Conservation (phyloP, 2,888 invertebrate species). For the Tetragonula carbonaria region DNA sequence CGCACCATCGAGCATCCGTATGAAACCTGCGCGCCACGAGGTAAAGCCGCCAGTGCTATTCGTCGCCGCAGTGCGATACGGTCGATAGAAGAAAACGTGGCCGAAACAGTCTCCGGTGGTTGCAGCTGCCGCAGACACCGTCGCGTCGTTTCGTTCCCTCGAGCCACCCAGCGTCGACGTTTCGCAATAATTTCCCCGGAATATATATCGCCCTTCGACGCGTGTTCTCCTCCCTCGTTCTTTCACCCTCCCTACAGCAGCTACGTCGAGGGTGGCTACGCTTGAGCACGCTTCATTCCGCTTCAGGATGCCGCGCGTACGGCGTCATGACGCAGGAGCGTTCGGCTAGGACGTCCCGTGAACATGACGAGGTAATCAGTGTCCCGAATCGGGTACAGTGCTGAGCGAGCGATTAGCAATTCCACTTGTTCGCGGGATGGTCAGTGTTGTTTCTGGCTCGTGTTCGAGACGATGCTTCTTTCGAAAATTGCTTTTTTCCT, state of each 20-base stretch:
- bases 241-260: background rate
- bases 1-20: slow-evolving; percentile 48
- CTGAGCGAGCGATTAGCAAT: too few relatives aligned
- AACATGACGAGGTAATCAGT: slow-evolving; percentile 26
- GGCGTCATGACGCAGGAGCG: slow-evolving; percentile 11
- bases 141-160: slow-evolving; percentile 29
- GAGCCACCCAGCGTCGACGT: background rate
- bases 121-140: slow-evolving; percentile 59
- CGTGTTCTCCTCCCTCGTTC: background rate
- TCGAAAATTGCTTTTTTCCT: background rate
- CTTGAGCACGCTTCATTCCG: slow-evolving; percentile 14
- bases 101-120: slow-evolving; percentile 57
- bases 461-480: background rate
- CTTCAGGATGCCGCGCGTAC: slow-evolving; percentile 24
- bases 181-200: slow-evolving; percentile 23
- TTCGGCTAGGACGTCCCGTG: slow-evolving; percentile 1
- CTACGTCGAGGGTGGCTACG: slow-evolving; percentile 13
- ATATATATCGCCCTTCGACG: slow-evolving; percentile 20
- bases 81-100: slow-evolving; percentile 73
- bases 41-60: slow-evolving; percentile 68
- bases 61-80: slow-evolving; percentile 77
- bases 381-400: background rate
- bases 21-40: slow-evolving; percentile 73
- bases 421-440: background rate
- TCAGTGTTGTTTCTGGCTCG: slow-evolving; percentile 2